These are phyloP conservation scores for Trachelus troglodyta DNA, from an alignment of 2,888 invertebrate genomes.

Conservation along the genomic window DNA sequence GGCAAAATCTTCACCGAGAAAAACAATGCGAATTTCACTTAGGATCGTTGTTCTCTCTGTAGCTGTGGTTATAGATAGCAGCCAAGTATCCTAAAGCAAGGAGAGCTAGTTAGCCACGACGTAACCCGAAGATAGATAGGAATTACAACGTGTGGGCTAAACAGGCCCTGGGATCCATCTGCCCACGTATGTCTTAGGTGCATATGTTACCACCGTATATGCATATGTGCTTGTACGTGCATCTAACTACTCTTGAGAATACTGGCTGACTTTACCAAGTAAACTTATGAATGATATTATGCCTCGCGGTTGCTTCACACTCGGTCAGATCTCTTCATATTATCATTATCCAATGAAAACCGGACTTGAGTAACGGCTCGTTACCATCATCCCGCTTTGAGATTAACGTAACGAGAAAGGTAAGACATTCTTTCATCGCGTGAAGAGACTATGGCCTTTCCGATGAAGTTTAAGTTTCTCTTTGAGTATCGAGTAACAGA, in stretches of 20 bases:
- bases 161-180: slow-evolving; percentile 17
- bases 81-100: background rate
- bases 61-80: background rate
- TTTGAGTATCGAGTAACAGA: background rate
- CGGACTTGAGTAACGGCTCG: slow-evolving; percentile 36
- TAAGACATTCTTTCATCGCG: background rate
- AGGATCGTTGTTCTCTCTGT: background rate
- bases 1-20: background rate
- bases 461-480: background rate
- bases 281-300: slow-evolving; percentile 45
- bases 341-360: slow-evolving; percentile 45
- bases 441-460: background rate
- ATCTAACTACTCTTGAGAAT: background rate
- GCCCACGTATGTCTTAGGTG: slow-evolving; percentile 10
- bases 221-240: background rate
- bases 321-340: slow-evolving; percentile 41
- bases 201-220: background rate
- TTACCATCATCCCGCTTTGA: background rate
- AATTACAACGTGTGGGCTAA: slow-evolving; percentile 24
- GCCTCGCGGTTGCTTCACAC: slow-evolving; percentile 42
- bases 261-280: slow-evolving; percentile 7
- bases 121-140: slow-evolving; percentile 9
- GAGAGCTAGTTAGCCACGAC: background rate
- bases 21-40: background rate
- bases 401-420: slow-evolving; percentile 4